Conservation (phyloP, 2,797 vertebrate species). For the Microhierax caerulescens region DNA sequence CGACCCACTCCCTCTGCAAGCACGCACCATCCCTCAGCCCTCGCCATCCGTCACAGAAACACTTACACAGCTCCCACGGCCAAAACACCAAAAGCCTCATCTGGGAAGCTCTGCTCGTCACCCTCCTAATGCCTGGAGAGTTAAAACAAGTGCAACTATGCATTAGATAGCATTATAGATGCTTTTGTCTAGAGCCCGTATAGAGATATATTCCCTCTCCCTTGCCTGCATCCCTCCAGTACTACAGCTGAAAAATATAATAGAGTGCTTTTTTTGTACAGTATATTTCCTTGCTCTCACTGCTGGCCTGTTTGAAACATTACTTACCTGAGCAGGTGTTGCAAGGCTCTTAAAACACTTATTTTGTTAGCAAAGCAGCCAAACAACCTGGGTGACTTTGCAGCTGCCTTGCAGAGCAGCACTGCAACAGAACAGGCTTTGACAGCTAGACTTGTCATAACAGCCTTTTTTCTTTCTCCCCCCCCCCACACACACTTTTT, state of each 20-base stretch:
- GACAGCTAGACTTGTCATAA: neutral
- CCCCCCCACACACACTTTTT: too few species aligned
- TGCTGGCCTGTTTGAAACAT: neutral
- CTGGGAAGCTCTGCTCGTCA: neutral
- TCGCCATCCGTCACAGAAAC: accelerated
- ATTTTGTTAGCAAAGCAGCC: neutral
- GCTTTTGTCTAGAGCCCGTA: neutral
- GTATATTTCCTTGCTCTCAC: neutral
- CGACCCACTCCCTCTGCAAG: neutral
- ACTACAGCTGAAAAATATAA: neutral
- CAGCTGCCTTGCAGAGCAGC: neutral
- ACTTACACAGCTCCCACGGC: accelerated
- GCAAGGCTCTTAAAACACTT: neutral
- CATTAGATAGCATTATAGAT: accelerated
- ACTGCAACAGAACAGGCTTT: neutral
- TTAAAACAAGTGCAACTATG: neutral
- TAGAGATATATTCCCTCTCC: neutral
- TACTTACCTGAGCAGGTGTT: neutral
- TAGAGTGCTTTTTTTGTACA: accelerated
- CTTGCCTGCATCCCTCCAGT: accelerated
- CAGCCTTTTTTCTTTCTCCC: neutral
- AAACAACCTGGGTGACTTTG: neutral
- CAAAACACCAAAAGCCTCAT: accelerated
- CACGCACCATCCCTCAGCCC: neutral
- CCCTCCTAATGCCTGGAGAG: accelerated